Evolutionary conservation across 1,140 invertebrate species (phyloP).

Genomic region (Lordiphosa clarofinis): DNA sequence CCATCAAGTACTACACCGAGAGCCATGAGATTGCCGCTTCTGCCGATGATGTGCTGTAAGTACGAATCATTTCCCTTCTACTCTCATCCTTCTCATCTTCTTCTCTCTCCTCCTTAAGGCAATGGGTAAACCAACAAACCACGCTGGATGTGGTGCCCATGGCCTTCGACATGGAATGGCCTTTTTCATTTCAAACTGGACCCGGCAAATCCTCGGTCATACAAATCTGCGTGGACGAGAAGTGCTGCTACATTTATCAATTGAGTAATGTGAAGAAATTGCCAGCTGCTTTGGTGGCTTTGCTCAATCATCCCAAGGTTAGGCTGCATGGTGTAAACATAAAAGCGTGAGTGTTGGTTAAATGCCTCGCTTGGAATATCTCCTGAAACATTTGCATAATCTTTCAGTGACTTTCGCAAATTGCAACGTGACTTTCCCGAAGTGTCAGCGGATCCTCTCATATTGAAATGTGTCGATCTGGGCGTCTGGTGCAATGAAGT

Average conservation of each 20-base stretch:
- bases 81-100: neutral
- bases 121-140: constrained; percentile 79
- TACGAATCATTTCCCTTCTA: constrained; percentile 1
- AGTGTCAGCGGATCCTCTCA: constrained; percentile 81
- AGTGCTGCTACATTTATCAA: constrained; percentile 82
- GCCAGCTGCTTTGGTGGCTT: constrained; percentile 81
- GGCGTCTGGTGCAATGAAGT: constrained; percentile 82
- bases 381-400: neutral
- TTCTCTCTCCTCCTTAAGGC: constrained; percentile 53
- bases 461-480: constrained; percentile 83
- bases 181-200: constrained; percentile 83
- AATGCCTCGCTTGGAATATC: neutral
- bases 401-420: constrained; percentile 83
- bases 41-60: constrained; percentile 82
- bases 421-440: constrained; percentile 83
- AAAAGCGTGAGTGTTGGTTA: constrained; percentile 81
- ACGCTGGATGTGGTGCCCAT: constrained; percentile 79
- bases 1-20: constrained; percentile 81
- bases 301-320: constrained; percentile 83
- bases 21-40: constrained; percentile 81
- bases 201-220: constrained; percentile 83
- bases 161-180: constrained; percentile 85
- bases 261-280: constrained; percentile 81
- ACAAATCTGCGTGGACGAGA: constrained; percentile 82
- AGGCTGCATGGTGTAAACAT: constrained; percentile 84